Evolutionary conservation across 2,113 vertebrate species (phyloP), one percentile per base, ranked within the genome.

Genomic region (Vireo altiloquus): DNA sequence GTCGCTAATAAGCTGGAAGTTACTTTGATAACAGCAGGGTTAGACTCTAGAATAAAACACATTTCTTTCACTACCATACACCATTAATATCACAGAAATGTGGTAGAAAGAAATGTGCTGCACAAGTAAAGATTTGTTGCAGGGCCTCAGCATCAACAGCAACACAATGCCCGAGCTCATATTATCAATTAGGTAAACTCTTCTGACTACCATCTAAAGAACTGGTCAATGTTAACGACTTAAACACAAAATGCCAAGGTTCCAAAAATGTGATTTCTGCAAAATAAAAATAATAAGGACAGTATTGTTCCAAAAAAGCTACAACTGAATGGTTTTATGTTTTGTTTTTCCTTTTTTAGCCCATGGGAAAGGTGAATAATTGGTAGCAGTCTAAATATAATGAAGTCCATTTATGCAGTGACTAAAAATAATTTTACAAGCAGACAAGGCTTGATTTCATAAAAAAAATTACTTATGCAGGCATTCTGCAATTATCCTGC

Each of bases 1-100:
- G 98, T 99, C 97, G 96, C 98, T 99, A 99, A 99, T 99, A 99
- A 98, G 99, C 98, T 99, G 98, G 98, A 99, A 99, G 99, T 99
- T 99, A 99, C 99, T 99, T 99, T 99, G 98, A 99, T 99, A 99
- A 99, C 98, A 98, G 98, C 98, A 97, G 98, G 98, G 98, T 98
- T 98, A 99, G 98, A 93, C 97, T 97, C 92, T 44, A 97, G 98
- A 99, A 98, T 98, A 98, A 99, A 98, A 97, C 98, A 95, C 98
- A 97, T 98, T 98, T 98, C 97, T 97, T 97, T 97, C 98, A 97
- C 96, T 96, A 98, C 95, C 96, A 97, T 98, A 97, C 98, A 97
- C 97, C 98, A 98, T 98, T 98, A 98, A 98, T 97, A 98, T 98
- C 98, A 97, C 97, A 97, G 97, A 97, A 98, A 98, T 94, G 97